Conservation (phyloP, 1,140 invertebrate genomes). For the Goniozus legneri region DNA sequence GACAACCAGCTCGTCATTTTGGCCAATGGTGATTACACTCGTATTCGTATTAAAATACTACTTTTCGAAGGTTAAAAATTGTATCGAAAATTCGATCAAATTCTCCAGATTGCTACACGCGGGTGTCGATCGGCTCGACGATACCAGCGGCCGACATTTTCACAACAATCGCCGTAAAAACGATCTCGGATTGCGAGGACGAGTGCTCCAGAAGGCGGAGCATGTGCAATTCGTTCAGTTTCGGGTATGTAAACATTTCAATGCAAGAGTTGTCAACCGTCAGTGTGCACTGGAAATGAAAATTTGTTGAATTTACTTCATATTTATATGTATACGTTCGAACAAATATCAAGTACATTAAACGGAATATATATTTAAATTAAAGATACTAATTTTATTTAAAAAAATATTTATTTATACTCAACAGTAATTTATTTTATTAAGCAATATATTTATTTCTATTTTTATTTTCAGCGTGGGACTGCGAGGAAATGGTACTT, state of each 20-base stretch:
- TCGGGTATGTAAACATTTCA: slow-evolving; percentile 41
- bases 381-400: no score
- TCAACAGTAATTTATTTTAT: not conserved
- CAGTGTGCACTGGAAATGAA: no score
- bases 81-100: no score
- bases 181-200: slow-evolving; percentile 43
- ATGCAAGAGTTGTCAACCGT: not conserved
- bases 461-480: slow-evolving; percentile 51
- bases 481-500: slow-evolving; percentile 62
- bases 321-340: no score
- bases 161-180: slow-evolving; percentile 22
- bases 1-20: slow-evolving; percentile 40
- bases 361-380: no score
- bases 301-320: no score
- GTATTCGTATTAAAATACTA: no score
- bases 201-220: slow-evolving; percentile 34
- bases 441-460: slow-evolving; percentile 3
- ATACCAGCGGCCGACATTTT: slow-evolving; percentile 28
- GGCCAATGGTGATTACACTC: slow-evolving; percentile 41
- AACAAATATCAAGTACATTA: no score
- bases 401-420: not conserved
- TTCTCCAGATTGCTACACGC: slow-evolving; percentile 44
- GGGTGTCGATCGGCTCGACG: slow-evolving; percentile 42
- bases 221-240: slow-evolving; percentile 39
- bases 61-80: no score